Conservation (phyloP, 2,113 vertebrate genomes). For the Platichthys flesus region DNA sequence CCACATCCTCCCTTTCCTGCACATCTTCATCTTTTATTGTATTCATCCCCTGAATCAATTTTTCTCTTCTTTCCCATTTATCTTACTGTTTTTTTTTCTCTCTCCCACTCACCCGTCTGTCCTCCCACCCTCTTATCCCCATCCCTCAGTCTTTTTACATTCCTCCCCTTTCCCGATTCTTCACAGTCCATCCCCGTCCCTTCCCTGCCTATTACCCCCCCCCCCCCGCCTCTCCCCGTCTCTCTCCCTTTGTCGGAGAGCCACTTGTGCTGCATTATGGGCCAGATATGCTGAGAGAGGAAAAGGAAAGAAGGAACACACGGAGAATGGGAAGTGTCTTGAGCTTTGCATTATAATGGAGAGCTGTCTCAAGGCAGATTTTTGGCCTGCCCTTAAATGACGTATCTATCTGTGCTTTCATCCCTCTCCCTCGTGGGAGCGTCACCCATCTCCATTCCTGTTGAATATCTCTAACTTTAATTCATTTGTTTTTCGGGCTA, state of each 20-base stretch:
- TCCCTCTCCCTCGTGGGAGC: conserved; percentile 26
- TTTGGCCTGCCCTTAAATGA: conserved; percentile 56
- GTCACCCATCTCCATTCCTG: conserved; percentile 23
- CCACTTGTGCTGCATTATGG: conserved; percentile 72
- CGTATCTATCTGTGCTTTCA: conserved; percentile 57
- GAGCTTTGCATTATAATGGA: conserved; percentile 75
- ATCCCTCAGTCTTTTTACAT: conserved; percentile 10
- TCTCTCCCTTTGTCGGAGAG: conserved; percentile 47
- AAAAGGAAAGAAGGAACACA: conserved; percentile 45
- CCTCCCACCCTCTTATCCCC: conserved; percentile 28
- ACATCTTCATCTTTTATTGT: conserved; percentile 9
- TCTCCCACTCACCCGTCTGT: not conserved
- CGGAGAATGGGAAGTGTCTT: conserved; percentile 63
- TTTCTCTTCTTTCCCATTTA: conserved; percentile 8
- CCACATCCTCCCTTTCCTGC: not conserved
- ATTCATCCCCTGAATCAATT: conserved; percentile 5
- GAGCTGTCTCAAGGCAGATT: conserved; percentile 62
- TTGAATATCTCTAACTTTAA: conserved; percentile 67
- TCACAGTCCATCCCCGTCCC: conserved; percentile 24
- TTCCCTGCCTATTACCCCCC: conserved; percentile 24
- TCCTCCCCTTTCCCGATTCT: conserved; percentile 11
- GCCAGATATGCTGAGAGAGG: conserved; percentile 59
- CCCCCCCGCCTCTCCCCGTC: conserved; percentile 20
- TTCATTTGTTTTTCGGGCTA: conserved; percentile 55
- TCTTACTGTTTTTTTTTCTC: not conserved